phyloP scores from a whole-genome alignment of 2,113 vertebrate genomes.

The Campylomormyrus tamandua region DNA sequence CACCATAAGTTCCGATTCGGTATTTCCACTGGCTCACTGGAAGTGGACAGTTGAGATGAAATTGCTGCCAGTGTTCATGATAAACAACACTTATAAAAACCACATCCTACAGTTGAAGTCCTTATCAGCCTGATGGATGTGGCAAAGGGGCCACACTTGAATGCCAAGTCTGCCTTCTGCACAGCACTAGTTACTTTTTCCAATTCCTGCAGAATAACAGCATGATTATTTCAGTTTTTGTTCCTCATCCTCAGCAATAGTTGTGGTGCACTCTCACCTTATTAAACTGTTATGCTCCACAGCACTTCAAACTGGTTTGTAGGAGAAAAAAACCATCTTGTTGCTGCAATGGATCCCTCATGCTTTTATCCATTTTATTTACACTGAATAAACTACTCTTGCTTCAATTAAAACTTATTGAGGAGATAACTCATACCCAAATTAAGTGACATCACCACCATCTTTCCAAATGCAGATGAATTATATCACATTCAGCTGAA shows the following conservation, averaged over 20 bases:
- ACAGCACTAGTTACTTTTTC: background rate
- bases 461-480: slow-evolving; percentile 53
- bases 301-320: slow-evolving; percentile 48
- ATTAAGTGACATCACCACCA: slow-evolving; percentile 43
- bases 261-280: slow-evolving; percentile 49
- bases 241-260: slow-evolving; percentile 51
- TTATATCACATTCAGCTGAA: slow-evolving; percentile 41
- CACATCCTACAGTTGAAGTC: background rate
- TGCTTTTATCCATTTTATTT: slow-evolving; percentile 68
- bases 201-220: background rate
- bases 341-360: slow-evolving; percentile 52
- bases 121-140: background rate
- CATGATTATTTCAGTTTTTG: slow-evolving; percentile 50
- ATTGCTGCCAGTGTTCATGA: background rate
- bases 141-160: background rate
- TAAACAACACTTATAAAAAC: background rate
- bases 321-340: slow-evolving; percentile 52
- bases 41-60: background rate
- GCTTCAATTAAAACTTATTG: slow-evolving; percentile 59
- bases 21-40: background rate
- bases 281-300: slow-evolving; percentile 64
- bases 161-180: background rate
- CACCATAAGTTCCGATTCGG: background rate
- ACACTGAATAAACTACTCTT: slow-evolving; percentile 44
- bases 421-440: slow-evolving; percentile 58